phyloP scores from a whole-genome alignment of 2,888 invertebrate genomes.

The Cerastis rubricosa region DNA sequence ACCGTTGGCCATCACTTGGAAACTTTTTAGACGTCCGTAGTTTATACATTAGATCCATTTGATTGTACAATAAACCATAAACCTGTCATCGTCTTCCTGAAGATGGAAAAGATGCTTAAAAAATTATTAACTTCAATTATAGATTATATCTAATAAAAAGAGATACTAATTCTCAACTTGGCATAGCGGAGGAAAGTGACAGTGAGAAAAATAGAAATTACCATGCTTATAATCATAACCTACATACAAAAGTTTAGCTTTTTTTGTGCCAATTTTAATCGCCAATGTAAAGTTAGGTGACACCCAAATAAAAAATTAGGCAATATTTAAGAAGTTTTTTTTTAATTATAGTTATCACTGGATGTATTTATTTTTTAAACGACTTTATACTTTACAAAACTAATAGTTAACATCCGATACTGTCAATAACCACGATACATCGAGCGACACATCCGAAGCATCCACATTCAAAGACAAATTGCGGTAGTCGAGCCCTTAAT shows the following conservation, averaged over 20 bases:
- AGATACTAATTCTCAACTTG: background rate
- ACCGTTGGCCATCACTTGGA: background rate
- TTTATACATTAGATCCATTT: conserved; percentile 3
- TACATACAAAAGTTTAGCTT: background rate
- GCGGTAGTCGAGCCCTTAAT: conserved; percentile 70
- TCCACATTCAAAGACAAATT: conserved; percentile 68
- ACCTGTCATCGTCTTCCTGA: background rate
- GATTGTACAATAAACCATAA: conserved; percentile 6
- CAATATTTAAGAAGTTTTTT: background rate
- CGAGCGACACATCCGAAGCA: conserved; percentile 38
- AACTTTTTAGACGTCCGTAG: background rate
- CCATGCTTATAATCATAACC: background rate
- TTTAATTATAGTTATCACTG: background rate
- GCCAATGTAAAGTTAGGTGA: background rate
- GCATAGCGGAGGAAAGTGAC: no score
- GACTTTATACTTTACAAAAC: background rate
- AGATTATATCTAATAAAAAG: background rate
- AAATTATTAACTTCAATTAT: background rate
- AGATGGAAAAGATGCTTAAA: background rate
- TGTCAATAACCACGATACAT: conserved; percentile 9
- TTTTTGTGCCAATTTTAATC: background rate
- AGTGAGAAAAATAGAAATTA: background rate
- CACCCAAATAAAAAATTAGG: background rate
- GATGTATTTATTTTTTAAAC: background rate
- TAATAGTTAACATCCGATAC: conserved; percentile 5